Base-by-base conservation (phyloP, 2,113 vertebrate genomes). In the Raja brachyura region DNA sequence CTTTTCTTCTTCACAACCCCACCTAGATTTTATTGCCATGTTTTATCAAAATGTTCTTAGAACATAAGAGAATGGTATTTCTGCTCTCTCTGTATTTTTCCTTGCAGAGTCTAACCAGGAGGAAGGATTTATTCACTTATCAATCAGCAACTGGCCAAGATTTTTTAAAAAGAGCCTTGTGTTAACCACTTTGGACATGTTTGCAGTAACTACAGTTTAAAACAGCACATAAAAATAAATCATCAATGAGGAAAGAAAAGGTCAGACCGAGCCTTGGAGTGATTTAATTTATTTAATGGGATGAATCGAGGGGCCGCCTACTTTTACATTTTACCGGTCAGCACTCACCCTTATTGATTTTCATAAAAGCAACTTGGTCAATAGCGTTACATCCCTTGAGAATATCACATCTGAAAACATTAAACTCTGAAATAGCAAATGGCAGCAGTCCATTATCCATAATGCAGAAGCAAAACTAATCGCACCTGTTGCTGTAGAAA, bases 201-300 rank as follows among this genome's bases (percentile, higher is more conserved):
- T 48, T 11, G 22, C 4, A 39, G 20, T 31, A 68, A 73, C 16
- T 31, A 92, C 31, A 74, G 68, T 54, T 73, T 54, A 73, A 92
- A 92, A 14, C 39, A 70, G 25, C 28, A 31, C 16, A 92, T 54
- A 28, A 73, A 92, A 92, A 70, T 92, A 73, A 92, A 73, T 39
- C 68, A 70, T 28, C 63, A 54, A 68, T 28, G 14, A 73, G 39
- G 28, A 92, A 90, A 66, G 59, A 22, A 90, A 74, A 74, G 66
- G 90, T 74, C 70, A 48, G 70, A 22, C 90, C 11, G 9, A 73
- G 48, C 61, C 63, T 90, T 48, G 86, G 11, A 74, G 68, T 39
- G 14, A 92, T 92, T 48, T 92, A 54, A 92, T 92, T 92, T 92
- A 63, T 73, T 22, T 70, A 92, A 92, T 92, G 68, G 88, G 31